phyloP scores from a whole-genome alignment of 2,113 vertebrate genomes.

The Bubo scandiacus region DNA sequence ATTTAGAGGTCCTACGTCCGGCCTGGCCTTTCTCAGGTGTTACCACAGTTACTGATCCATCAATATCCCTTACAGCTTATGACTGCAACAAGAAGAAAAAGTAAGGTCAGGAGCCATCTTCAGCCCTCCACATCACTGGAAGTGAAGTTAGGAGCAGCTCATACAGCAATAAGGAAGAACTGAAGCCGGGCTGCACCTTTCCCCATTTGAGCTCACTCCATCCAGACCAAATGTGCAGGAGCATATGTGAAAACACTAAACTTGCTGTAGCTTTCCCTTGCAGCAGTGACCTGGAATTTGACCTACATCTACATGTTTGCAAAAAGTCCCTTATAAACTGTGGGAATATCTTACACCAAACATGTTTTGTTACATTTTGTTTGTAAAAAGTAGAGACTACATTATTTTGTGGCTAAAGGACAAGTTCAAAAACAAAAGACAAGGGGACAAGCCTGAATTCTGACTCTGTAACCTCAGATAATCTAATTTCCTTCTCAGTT shows the following conservation, averaged over 20 bases:
- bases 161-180: not conserved
- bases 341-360: not conserved
- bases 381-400: not conserved
- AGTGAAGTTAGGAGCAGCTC: not conserved
- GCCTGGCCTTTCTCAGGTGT: no score
- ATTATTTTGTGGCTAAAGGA: not conserved
- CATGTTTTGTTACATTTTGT: not conserved
- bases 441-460: not conserved
- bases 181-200: not conserved
- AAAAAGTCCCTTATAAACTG: not conserved
- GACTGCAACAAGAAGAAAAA: not conserved
- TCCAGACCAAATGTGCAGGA: fast-evolving
- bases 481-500: constrained; percentile 30
- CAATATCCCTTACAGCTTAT: not conserved
- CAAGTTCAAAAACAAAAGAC: not conserved
- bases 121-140: not conserved
- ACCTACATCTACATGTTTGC: not conserved
- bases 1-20: no score
- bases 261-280: not conserved
- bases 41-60: no score
- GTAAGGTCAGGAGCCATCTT: not conserved
- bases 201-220: not conserved
- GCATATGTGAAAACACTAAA: not conserved
- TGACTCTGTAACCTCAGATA: not conserved
- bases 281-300: not conserved